Conservation (phyloP, 2,888 invertebrate species). For the Lordiphosa fenestrarum region DNA sequence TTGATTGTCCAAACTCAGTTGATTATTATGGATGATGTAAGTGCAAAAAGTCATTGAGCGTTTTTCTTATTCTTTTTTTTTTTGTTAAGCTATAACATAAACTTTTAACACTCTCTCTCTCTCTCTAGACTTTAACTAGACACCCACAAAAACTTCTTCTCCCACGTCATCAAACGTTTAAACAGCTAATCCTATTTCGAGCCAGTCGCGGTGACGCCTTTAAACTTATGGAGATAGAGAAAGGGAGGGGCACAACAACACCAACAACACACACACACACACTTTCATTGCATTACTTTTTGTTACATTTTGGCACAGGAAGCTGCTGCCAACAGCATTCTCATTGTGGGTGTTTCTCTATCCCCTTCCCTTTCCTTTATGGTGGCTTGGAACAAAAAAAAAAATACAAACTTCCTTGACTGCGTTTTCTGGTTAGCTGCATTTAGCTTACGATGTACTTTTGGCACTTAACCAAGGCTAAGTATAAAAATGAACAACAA, state of each 20-base stretch:
- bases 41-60: slow-evolving; percentile 58
- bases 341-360: neutral
- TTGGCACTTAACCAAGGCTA: slow-evolving; percentile 66
- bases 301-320: slow-evolving; percentile 15
- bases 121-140: slow-evolving; percentile 23
- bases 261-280: neutral
- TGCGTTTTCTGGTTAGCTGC: slow-evolving; percentile 41
- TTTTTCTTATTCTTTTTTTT: slow-evolving; percentile 29
- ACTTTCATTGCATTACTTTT: slow-evolving; percentile 34
- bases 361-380: slow-evolving; percentile 32
- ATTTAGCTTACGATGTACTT: slow-evolving; percentile 37
- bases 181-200: slow-evolving; percentile 30
- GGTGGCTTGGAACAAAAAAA: slow-evolving; percentile 45
- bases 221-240: slow-evolving; percentile 1
- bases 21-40: slow-evolving; percentile 43
- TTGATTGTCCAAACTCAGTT: slow-evolving; percentile 35
- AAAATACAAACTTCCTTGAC: slow-evolving; percentile 29
- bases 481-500: slow-evolving; percentile 11
- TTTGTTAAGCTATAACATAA: slow-evolving; percentile 8
- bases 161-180: slow-evolving; percentile 16
- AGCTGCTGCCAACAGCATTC: slow-evolving; percentile 17
- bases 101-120: slow-evolving; percentile 20
- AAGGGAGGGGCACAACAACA: slow-evolving; percentile 7
- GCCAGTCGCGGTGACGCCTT: slow-evolving; percentile 5
- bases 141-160: slow-evolving; percentile 1